These are phyloP conservation scores for Sciurus vulgaris DNA, from an alignment of 2,797 vertebrate species.

Conservation along the genomic window DNA sequence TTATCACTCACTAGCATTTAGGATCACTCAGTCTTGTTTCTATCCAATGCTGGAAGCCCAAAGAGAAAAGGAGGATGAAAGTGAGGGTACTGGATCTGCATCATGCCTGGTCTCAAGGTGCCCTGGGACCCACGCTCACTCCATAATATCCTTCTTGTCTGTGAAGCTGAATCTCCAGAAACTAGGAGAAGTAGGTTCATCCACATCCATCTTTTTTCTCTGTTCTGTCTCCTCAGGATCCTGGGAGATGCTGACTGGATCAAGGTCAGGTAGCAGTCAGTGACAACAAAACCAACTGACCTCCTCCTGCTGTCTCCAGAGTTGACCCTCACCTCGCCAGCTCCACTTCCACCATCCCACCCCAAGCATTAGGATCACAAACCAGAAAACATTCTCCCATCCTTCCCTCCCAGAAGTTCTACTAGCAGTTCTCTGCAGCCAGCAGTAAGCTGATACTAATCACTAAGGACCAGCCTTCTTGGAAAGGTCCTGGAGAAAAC, in stretches of 20 bases:
- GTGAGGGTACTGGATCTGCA: background rate
- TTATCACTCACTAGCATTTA: conserved; percentile 6
- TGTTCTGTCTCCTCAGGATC: background rate
- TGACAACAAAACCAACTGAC: background rate
- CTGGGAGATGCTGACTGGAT: background rate
- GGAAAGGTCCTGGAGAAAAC: conserved; percentile 39
- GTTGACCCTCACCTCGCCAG: background rate
- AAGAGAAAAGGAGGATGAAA: background rate
- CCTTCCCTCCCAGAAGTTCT: background rate
- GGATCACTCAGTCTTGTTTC: background rate
- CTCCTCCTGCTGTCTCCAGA: background rate
- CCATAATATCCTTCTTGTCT: background rate
- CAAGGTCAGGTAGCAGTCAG: conserved; percentile 23
- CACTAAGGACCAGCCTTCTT: background rate
- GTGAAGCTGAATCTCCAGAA: background rate
- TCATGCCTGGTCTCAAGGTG: background rate
- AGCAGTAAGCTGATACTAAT: background rate
- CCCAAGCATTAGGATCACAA: background rate
- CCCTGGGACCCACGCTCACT: background rate
- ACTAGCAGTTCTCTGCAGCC: background rate
- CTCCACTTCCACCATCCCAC: background rate
- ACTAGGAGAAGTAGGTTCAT: background rate
- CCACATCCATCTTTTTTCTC: too few relatives aligned
- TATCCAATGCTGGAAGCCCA: background rate
- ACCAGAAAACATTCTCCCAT: background rate